A percentile compares a stretch with the other conserved stretches of the same genome.
These are phyloP conservation scores for Genyomyrus donnyi DNA, from an alignment of 2,113 vertebrate species.

Conservation along the genomic window DNA sequence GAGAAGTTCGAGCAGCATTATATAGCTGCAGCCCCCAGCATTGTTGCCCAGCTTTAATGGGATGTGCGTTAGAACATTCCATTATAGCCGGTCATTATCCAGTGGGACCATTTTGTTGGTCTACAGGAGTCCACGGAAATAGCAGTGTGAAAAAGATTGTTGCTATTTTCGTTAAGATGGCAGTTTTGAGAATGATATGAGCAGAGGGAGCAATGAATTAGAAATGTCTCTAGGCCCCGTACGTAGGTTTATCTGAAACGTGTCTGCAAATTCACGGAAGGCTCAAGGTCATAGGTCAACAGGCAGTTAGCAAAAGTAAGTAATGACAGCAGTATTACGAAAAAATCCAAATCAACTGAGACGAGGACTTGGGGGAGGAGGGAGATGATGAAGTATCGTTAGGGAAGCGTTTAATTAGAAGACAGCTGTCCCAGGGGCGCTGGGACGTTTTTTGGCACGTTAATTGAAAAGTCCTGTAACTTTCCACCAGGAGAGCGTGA, in stretches of 20 bases:
- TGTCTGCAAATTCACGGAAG: neutral
- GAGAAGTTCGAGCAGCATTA: neutral
- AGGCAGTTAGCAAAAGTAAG: neutral
- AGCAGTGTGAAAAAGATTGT: neutral
- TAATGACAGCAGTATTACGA: neutral
- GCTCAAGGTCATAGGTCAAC: neutral
- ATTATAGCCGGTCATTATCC: neutral
- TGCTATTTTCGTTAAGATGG: neutral
- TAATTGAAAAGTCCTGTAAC: slow-evolving; percentile 8
- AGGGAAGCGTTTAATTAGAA: slow-evolving; percentile 7
- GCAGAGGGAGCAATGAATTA: neutral
- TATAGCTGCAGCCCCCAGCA: neutral
- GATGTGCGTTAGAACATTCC: neutral
- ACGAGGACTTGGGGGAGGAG: neutral
- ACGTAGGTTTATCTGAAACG: neutral
- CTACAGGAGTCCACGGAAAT: neutral
- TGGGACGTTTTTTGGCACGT: neutral
- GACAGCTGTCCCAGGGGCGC: neutral
- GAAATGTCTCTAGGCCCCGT: neutral
- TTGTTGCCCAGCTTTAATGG: neutral
- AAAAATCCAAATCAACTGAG: neutral
- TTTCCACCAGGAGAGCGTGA: neutral
- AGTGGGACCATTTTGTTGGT: neutral
- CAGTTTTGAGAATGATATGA: neutral
- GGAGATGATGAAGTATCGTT: neutral